Evolutionary conservation across 2,113 vertebrate species (phyloP).

Genomic region (Malurus cyaneus): DNA sequence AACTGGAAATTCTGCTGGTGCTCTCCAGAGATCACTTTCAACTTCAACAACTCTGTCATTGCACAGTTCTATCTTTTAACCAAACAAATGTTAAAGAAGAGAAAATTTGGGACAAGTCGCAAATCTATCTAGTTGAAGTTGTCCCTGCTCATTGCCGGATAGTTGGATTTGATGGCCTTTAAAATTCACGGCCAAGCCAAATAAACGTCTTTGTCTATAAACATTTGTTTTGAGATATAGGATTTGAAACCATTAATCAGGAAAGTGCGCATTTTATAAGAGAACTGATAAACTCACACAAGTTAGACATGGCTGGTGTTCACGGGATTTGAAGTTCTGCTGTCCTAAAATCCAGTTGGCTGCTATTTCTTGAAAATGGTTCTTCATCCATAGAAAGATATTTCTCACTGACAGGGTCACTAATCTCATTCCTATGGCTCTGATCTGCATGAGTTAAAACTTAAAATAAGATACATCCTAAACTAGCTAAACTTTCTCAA

Average conservation of each 20-base stretch:
- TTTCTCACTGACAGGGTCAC: not conserved
- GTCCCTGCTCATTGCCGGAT: not conserved
- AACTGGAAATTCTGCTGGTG: not conserved
- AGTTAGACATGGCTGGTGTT: not conserved
- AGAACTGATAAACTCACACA: not conserved
- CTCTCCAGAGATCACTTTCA: not conserved
- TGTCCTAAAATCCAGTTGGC: not conserved
- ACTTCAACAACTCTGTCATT: not conserved
- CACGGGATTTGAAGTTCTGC: not conserved
- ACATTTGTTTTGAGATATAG: not conserved
- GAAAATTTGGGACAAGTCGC: accelerated
- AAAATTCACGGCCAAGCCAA: not conserved
- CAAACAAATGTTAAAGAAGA: not conserved
- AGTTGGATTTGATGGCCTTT: not conserved
- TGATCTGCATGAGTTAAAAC: not conserved
- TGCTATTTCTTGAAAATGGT: not conserved
- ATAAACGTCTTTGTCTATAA: not conserved
- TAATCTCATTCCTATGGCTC: not conserved
- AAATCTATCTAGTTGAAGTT: not conserved
- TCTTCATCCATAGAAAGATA: not conserved
- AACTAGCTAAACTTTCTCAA: not conserved
- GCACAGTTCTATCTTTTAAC: not conserved
- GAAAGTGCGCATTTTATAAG: not conserved
- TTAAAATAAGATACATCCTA: not conserved
- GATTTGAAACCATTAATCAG: not conserved